A percentile compares a stretch with the other conserved stretches of the same genome.
Evolutionary conservation across 2,888 invertebrate genomes (phyloP).

Genomic region (Physocephala rufipes): DNA sequence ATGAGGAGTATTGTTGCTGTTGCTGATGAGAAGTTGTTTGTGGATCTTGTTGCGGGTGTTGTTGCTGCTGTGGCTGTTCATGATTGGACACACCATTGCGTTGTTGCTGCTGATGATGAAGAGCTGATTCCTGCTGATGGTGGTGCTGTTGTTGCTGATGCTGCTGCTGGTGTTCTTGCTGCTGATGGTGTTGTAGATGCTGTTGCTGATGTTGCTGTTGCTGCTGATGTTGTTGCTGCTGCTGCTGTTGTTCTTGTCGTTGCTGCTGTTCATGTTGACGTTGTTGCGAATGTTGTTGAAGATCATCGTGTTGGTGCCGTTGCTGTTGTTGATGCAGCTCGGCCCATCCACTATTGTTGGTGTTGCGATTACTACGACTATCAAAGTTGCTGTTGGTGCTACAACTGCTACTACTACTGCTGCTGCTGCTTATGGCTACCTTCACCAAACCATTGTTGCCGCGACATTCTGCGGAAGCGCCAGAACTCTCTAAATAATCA

Average conservation of each 20-base stretch:
- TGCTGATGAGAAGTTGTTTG: slow-evolving; percentile 42
- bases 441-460: slow-evolving; percentile 40
- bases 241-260: slow-evolving; percentile 45
- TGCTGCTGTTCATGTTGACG: slow-evolving; percentile 45
- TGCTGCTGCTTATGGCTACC: slow-evolving; percentile 48
- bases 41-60: slow-evolving; percentile 46
- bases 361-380: slow-evolving; percentile 38
- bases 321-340: slow-evolving; percentile 46
- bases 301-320: slow-evolving; percentile 44
- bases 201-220: slow-evolving; percentile 48
- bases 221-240: slow-evolving; percentile 43
- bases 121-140: slow-evolving; percentile 48
- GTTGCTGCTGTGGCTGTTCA: slow-evolving; percentile 49
- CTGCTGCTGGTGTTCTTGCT: slow-evolving; percentile 57
- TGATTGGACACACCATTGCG: slow-evolving; percentile 48
- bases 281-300: slow-evolving; percentile 43
- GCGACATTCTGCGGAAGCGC: slow-evolving; percentile 34
- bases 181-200: slow-evolving; percentile 50
- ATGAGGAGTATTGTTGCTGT: slow-evolving; percentile 53
- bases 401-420: slow-evolving; percentile 52
- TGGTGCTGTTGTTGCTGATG: slow-evolving; percentile 50
- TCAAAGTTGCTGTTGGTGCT: slow-evolving; percentile 40
- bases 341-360: slow-evolving; percentile 44
- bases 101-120: slow-evolving; percentile 44
- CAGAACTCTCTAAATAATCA: slow-evolving; percentile 20